Percentiles rank a stretch among this genome's conserved stretches.
Evolutionary conservation across 2,797 vertebrate species (phyloP).

Genomic region (Onychomys arenicola): DNA sequence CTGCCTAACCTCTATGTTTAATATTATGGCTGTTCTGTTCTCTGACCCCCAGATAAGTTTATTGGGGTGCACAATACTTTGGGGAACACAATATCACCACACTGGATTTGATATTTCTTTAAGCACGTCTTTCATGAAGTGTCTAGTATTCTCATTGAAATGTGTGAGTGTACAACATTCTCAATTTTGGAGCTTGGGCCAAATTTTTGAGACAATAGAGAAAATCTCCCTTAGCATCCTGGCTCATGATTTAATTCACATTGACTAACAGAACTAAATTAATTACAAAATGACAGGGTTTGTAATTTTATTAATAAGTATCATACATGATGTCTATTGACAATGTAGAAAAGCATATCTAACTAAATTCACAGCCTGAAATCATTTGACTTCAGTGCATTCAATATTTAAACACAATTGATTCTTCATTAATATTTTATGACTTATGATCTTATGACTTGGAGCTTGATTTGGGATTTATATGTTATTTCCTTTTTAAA

Average conservation of each 20-base stretch:
- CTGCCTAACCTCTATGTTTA: no score
- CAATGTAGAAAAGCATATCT: conserved; percentile 33
- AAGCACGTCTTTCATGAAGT: neutral
- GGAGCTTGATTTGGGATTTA: neutral
- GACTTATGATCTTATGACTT: conserved; percentile 9
- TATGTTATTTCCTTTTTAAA: neutral
- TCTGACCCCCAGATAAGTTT: no score
- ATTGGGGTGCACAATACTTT: no score
- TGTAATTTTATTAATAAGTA: conserved; percentile 49
- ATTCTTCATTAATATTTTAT: conserved; percentile 15
- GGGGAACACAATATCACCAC: no score
- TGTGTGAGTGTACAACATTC: neutral
- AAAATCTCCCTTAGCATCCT: conserved; percentile 22
- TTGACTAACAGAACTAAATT: conserved; percentile 57
- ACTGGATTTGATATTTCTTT: neutral
- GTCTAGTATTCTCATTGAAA: neutral
- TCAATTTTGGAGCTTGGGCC: neutral
- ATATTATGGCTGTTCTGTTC: no score
- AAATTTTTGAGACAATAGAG: conserved; percentile 35
- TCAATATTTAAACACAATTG: conserved; percentile 1
- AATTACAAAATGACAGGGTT: conserved; percentile 30
- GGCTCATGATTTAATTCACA: conserved; percentile 49
- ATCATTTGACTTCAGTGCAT: conserved; percentile 43
- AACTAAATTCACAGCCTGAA: conserved; percentile 10
- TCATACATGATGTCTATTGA: conserved; percentile 30